phyloP scores from a whole-genome alignment of 1,140 invertebrate species.

The Euglossa dilemma region DNA sequence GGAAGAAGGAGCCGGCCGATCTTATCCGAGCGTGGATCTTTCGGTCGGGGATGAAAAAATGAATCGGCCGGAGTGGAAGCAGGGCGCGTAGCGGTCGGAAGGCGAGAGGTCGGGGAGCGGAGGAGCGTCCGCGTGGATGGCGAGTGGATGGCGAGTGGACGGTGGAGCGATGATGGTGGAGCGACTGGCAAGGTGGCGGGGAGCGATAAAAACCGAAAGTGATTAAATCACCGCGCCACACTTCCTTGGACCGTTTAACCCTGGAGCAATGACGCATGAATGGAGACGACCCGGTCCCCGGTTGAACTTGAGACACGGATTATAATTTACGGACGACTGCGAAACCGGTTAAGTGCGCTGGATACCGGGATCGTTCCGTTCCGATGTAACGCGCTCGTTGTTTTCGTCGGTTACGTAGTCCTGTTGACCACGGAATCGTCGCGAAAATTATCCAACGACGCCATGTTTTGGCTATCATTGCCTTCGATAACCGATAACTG shows the following conservation, averaged over 20 bases:
- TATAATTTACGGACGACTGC: constrained; percentile 18
- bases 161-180: no score
- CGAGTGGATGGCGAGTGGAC: no score
- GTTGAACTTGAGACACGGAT: constrained; percentile 32
- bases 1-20: neutral
- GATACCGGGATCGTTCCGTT: neutral
- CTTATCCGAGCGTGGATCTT: neutral
- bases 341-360: constrained; percentile 36
- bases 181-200: neutral
- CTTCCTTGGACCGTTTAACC: constrained; percentile 60
- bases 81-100: no score
- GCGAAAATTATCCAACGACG: neutral
- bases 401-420: neutral
- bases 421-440: neutral
- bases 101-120: no score
- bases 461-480: neutral
- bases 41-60: no score
- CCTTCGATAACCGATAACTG: constrained; percentile 1
- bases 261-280: constrained; percentile 56
- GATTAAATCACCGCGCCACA: constrained; percentile 62
- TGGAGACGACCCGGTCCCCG: constrained; percentile 25
- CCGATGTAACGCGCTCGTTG: neutral
- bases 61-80: no score
- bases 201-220: constrained; percentile 49
- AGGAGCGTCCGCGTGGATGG: constrained; percentile 16